Base-by-base conservation (phyloP, 2,113 vertebrate species). In the Salvelinus alpinus region DNA sequence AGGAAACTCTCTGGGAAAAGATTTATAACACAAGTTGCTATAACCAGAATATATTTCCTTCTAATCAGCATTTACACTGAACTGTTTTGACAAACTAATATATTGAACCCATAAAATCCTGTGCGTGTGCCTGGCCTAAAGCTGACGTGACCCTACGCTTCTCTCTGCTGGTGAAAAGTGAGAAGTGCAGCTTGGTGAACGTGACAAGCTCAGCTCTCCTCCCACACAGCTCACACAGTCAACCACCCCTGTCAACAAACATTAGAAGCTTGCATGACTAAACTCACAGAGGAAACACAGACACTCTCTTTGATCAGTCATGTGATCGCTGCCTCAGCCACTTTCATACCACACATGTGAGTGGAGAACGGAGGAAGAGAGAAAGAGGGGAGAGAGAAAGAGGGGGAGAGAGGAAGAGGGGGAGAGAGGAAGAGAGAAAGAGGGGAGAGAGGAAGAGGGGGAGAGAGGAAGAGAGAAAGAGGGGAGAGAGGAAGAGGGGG, bases 281-380 rank as follows among this genome's bases (percentile, higher is more conserved):
- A 84, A 73, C 71, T 87, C 71, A 29, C 38, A 69, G 24, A 74
- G 24, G 24, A 47, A 77, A 64, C 27, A 24, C 31, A 29, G 80
- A 77, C 70, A 78, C 80, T 72, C 86, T 29, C 64, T 64, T 72
- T 31, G 2, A 18, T 20, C 0, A 13, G 83, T 70, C 90, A 91
- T 85, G 85, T 91, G 24, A 91, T 77, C 59, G 1, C 74, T 76
- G 60, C 14, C 83, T 78, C 11, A 78, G 77, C 79, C 68, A 80
- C 78, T 86, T 88, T 89, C 85, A 86, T 77, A 91, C 81, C 74
- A 76, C 84, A 80, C 65, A 70, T 75, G 86, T 86, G 89, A 82
- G 85, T 38, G 64, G 14, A 81, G 9, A 44, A 44, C 38, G 38
- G 38, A 3, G 38, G 8, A 11, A n/a, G n/a, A n/a, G n/a, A 1